Percentiles rank a stretch among this genome's conserved stretches.
Evolutionary conservation across 2,113 vertebrate genomes (phyloP).

Genomic region (Psettodes erumei): DNA sequence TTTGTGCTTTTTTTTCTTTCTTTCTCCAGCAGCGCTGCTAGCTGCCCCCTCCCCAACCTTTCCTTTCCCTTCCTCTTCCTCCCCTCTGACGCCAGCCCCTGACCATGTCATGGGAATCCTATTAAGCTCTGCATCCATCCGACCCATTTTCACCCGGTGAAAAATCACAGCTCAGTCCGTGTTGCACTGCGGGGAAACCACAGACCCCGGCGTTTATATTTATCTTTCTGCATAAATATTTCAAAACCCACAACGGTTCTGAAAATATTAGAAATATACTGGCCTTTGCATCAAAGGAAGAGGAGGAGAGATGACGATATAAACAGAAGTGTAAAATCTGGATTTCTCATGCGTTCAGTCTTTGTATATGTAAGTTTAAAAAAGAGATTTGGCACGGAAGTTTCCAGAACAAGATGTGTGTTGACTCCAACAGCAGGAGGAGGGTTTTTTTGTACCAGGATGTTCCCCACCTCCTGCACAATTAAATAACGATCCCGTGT

Average conservation of each 20-base stretch:
- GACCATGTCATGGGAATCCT: constrained; percentile 73
- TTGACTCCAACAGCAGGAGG: constrained; percentile 7
- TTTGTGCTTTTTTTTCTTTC: background rate
- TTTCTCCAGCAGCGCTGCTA: background rate
- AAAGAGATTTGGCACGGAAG: background rate
- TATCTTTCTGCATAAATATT: constrained; percentile 43
- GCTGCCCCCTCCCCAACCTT: constrained; percentile 14
- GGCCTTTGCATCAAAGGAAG: constrained; percentile 38
- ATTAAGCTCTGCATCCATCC: constrained; percentile 50
- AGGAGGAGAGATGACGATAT: constrained; percentile 30
- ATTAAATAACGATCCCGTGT: constrained; percentile 11
- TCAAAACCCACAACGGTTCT: constrained; percentile 21
- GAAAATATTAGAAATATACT: constrained; percentile 28
- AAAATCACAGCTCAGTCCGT: constrained; percentile 29
- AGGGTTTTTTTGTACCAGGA: background rate
- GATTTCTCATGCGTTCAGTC: constrained; percentile 33
- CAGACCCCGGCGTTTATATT: constrained; percentile 25
- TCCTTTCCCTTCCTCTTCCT: constrained; percentile 31
- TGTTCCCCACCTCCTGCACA: background rate
- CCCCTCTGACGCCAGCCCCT: constrained; percentile 37
- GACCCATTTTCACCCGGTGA: constrained; percentile 54
- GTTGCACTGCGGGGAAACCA: constrained; percentile 13
- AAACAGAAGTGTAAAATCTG: constrained; percentile 22
- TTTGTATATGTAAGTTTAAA: too few species aligned
- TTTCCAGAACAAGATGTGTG: background rate